Percentiles rank a stretch among this genome's conserved stretches.
Evolutionary conservation across 1,140 invertebrate species (phyloP).

Genomic region (Leptinotarsa defecta): DNA sequence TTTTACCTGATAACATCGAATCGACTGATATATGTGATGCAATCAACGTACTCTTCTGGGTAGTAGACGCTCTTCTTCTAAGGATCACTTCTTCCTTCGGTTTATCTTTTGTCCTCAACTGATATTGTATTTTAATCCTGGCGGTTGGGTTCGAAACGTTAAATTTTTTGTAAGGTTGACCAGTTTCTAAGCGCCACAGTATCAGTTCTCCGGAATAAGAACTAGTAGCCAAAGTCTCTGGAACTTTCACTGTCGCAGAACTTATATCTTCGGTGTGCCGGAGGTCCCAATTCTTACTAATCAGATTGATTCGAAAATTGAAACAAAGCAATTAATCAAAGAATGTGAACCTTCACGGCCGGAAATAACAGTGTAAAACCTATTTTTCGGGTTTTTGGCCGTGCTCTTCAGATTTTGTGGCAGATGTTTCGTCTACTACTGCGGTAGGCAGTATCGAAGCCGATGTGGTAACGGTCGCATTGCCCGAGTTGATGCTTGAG

Average conservation of each 20-base stretch:
- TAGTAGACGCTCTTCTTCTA: not conserved
- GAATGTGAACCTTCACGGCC: too few relatives aligned
- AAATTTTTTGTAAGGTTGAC: conserved; percentile 52
- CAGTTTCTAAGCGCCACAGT: conserved; percentile 65
- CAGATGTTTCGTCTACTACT: too few relatives aligned
- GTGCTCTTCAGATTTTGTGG: too few relatives aligned
- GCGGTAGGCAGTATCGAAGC: too few relatives aligned
- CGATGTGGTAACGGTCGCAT: too few relatives aligned
- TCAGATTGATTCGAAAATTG: too few relatives aligned
- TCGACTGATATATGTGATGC: not conserved
- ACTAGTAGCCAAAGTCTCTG: conserved; percentile 70
- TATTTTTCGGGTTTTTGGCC: too few relatives aligned
- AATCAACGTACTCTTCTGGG: not conserved
- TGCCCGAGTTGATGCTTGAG: too few relatives aligned
- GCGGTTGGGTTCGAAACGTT: conserved; percentile 49
- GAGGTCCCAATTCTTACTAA: conserved; percentile 58
- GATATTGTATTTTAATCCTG: conserved; percentile 52
- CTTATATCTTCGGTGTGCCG: conserved; percentile 77
- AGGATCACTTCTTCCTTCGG: conserved; percentile 3
- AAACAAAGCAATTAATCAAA: too few relatives aligned
- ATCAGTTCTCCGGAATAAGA: conserved; percentile 76
- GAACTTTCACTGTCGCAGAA: conserved; percentile 63
- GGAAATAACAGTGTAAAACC: too few relatives aligned
- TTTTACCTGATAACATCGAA: not conserved
- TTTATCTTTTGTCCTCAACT: conserved; percentile 36